phyloP scores from a whole-genome alignment of 2,797 vertebrate genomes.

The Staurois parvus region DNA sequence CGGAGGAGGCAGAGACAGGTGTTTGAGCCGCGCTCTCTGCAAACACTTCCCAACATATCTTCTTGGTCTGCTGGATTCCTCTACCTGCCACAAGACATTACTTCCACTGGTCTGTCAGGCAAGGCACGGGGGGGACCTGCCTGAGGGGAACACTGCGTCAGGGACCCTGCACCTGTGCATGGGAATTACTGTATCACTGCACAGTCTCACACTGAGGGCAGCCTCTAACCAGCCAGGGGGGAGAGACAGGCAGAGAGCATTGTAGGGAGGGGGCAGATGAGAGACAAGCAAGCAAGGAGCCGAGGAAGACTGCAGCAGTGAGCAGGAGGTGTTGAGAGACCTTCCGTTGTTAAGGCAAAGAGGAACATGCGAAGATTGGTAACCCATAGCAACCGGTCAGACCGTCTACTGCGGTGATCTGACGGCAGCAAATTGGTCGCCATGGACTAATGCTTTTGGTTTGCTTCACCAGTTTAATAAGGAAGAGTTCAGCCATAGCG shows the following conservation, averaged over 20 bases:
- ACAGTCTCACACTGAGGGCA: slow-evolving; percentile 57
- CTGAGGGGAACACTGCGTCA: slow-evolving; percentile 69
- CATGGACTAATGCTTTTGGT: no score
- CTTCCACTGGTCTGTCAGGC: slow-evolving; percentile 82
- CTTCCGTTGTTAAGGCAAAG: background rate
- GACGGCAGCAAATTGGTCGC: background rate
- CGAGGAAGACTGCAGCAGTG: slow-evolving; percentile 33
- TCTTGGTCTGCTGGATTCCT: slow-evolving; percentile 74
- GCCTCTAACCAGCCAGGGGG: slow-evolving; percentile 60
- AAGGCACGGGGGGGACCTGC: slow-evolving; percentile 71
- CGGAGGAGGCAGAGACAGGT: slow-evolving; percentile 61
- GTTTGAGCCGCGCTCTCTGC: slow-evolving; percentile 67
- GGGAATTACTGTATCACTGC: slow-evolving; percentile 73
- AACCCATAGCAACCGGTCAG: background rate
- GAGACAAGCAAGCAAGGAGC: background rate
- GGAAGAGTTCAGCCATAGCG: no score
- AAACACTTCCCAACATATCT: slow-evolving; percentile 73
- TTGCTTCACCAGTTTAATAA: no score
- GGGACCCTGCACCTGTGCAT: slow-evolving; percentile 85
- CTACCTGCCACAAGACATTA: slow-evolving; percentile 90
- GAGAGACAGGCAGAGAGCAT: slow-evolving; percentile 45
- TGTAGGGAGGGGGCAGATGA: slow-evolving; percentile 30
- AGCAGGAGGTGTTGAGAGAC: background rate
- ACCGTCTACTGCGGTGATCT: background rate
- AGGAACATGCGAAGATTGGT: background rate